Percentiles rank a stretch among this genome's conserved stretches.
phyloP scores from a whole-genome alignment of 2,113 vertebrate species.

The Cryptotis parvus region DNA sequence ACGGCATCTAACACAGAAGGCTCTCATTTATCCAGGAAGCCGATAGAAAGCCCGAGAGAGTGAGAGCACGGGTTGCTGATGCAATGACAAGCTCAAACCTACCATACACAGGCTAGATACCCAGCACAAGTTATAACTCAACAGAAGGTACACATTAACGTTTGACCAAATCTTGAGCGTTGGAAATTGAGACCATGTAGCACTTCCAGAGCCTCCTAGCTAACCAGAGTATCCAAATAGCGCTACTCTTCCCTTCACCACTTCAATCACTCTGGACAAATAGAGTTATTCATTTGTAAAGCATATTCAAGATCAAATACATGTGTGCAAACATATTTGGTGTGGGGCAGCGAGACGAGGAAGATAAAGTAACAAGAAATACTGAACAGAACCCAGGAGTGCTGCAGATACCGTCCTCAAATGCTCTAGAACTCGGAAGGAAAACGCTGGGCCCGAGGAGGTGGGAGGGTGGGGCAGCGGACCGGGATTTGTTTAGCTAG shows the following conservation, averaged over 20 bases:
- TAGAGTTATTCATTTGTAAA: slow-evolving; percentile 54
- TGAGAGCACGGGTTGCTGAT: not conserved
- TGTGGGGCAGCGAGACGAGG: not conserved
- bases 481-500: not conserved
- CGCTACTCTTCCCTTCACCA: not conserved
- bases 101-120: not conserved
- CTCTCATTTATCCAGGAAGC: slow-evolving; percentile 75
- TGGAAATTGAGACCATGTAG: not conserved
- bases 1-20: slow-evolving; percentile 14
- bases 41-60: slow-evolving; percentile 13
- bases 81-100: not conserved
- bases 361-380: not conserved
- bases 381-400: slow-evolving; percentile 9
- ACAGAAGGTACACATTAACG: not conserved
- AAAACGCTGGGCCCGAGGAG: not conserved
- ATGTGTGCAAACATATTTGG: not conserved
- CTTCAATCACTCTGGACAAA: slow-evolving; percentile 68
- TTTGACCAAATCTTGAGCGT: not conserved
- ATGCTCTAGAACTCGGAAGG: not conserved
- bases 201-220: slow-evolving; percentile 10
- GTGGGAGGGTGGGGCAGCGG: not conserved
- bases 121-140: not conserved
- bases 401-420: not conserved
- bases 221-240: slow-evolving; percentile 5
- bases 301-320: slow-evolving; percentile 5